Percentiles rank a stretch among this genome's conserved stretches.
phyloP scores from a whole-genome alignment of 2,888 invertebrate species.

The Glyphotaelius pellucidus region DNA sequence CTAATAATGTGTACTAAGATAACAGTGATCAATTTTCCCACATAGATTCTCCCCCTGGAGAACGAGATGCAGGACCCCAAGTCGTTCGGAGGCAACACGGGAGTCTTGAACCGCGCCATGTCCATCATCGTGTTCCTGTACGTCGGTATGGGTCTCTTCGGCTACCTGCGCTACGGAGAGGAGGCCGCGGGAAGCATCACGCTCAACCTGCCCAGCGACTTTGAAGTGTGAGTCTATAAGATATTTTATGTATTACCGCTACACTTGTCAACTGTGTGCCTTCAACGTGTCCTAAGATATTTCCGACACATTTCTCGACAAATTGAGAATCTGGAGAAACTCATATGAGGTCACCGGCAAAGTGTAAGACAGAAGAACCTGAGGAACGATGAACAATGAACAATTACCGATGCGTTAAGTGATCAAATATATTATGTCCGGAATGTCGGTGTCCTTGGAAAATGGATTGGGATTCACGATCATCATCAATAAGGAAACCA shows the following conservation, averaged over 20 bases:
- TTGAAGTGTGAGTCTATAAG: constrained; percentile 77
- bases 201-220: constrained; percentile 83
- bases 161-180: constrained; percentile 91
- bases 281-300: too few relatives aligned
- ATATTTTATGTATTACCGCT: not conserved
- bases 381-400: too few relatives aligned
- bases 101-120: constrained; percentile 94
- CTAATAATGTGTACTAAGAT: not conserved
- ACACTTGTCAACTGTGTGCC: too few relatives aligned
- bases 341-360: too few relatives aligned
- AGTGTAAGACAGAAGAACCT: too few relatives aligned
- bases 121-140: constrained; percentile 88
- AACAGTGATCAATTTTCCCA: not conserved
- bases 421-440: too few relatives aligned
- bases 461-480: too few relatives aligned
- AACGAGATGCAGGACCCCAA: constrained; percentile 95
- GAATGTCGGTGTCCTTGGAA: too few relatives aligned
- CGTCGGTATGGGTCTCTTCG: constrained; percentile 92
- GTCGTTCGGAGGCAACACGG: constrained; percentile 87
- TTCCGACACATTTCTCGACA: too few relatives aligned
- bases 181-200: constrained; percentile 88
- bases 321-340: too few relatives aligned
- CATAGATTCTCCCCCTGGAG: constrained; percentile 92
- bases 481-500: too few relatives aligned
- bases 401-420: too few relatives aligned